Conservation (phyloP, 2,797 vertebrate genomes). For the Halcyon leucocephala region DNA sequence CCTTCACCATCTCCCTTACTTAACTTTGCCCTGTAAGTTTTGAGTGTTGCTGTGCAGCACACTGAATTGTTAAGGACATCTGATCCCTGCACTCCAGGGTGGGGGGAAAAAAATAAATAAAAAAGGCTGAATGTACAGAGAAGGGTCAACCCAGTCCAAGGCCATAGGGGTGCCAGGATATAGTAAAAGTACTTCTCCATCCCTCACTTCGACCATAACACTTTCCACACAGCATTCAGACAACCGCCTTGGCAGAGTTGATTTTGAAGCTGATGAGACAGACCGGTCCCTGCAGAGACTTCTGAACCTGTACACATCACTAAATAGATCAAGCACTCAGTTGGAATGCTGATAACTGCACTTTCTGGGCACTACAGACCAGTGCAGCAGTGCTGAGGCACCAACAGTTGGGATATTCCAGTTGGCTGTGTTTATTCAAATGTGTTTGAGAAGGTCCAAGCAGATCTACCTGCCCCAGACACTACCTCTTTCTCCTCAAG, state of each 20-base stretch:
- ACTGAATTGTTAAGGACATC: neutral
- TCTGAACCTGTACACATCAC: neutral
- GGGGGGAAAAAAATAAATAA: neutral
- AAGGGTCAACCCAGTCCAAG: neutral
- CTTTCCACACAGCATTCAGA: neutral
- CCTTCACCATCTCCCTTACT: neutral
- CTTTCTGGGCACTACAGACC: neutral
- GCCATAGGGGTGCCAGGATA: neutral
- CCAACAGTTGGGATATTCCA: neutral
- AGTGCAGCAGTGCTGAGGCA: neutral
- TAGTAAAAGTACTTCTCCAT: neutral
- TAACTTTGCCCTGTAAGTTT: neutral
- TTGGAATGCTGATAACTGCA: neutral
- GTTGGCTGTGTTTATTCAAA: constrained; percentile 27
- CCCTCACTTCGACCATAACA: neutral
- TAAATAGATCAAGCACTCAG: neutral
- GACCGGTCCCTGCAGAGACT: neutral
- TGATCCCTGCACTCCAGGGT: neutral
- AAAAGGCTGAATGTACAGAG: neutral
- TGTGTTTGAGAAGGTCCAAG: constrained; percentile 3
- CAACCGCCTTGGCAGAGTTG: neutral
- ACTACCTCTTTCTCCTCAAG: constrained; percentile 38
- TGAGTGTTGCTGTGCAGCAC: neutral
- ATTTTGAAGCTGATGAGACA: neutral
- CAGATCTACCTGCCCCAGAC: constrained; percentile 27